phyloP scores from a whole-genome alignment of 2,113 vertebrate species.

The Onychorhynchus coronatus region DNA sequence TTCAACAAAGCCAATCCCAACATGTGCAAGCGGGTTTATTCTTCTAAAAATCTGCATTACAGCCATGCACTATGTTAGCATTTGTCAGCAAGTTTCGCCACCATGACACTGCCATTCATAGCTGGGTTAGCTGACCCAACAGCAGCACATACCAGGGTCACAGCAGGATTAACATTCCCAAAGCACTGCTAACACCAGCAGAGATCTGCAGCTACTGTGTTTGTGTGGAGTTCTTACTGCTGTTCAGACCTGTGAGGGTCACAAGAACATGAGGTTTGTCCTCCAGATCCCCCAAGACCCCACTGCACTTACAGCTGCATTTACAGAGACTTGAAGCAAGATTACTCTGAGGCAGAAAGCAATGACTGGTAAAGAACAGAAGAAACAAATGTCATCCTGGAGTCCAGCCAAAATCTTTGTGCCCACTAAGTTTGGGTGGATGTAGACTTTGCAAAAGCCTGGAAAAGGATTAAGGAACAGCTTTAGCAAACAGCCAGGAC shows the following conservation, averaged over 20 bases:
- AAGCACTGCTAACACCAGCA: conserved; percentile 1
- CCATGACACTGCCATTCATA: not conserved
- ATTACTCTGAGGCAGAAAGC: not conserved
- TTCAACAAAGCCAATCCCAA: not conserved
- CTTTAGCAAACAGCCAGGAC: conserved; percentile 59
- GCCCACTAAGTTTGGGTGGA: not conserved
- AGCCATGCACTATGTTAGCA: not conserved
- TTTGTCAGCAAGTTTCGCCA: conserved; percentile 44
- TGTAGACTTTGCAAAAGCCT: conserved; percentile 41
- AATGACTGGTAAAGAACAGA: not conserved
- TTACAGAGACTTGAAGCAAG: not conserved
- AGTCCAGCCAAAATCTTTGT: conserved; percentile 6
- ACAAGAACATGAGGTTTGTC: rapidly evolving
- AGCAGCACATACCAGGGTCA: not conserved
- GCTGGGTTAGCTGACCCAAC: not conserved
- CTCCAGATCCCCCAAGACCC: not conserved
- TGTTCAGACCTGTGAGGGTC: not conserved
- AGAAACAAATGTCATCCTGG: not conserved
- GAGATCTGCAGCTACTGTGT: not conserved
- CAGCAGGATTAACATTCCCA: conserved; percentile 50
- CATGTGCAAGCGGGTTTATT: not conserved
- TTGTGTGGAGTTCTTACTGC: not conserved
- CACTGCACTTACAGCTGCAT: not conserved
- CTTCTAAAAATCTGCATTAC: not conserved
- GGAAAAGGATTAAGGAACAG: conserved; percentile 55